phyloP scores from a whole-genome alignment of 2,113 vertebrate genomes.

The Helogale parvula region DNA sequence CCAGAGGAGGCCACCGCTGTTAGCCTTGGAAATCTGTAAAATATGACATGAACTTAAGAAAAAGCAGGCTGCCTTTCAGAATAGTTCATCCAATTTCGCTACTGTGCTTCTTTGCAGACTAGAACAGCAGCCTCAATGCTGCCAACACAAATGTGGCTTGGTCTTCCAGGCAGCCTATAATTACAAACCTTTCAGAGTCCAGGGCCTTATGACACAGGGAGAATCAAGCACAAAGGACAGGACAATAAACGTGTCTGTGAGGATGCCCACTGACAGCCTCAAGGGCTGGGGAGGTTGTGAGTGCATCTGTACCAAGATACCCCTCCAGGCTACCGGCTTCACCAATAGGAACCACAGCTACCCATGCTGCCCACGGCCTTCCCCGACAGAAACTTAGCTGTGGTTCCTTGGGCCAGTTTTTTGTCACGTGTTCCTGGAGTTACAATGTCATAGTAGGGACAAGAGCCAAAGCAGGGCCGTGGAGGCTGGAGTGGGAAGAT shows the following conservation, averaged over 20 bases:
- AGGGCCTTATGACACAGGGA: neutral
- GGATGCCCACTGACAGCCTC: neutral
- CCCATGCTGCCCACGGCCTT: neutral
- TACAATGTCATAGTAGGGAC: neutral
- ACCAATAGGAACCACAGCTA: neutral
- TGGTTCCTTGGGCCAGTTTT: neutral
- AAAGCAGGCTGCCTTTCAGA: slow-evolving; percentile 13
- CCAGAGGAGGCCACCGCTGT: neutral
- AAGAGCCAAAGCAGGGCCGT: neutral
- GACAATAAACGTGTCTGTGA: neutral
- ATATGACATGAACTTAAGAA: neutral
- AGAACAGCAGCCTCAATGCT: neutral
- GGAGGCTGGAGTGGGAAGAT: neutral
- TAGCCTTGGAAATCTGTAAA: neutral
- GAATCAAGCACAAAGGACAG: neutral
- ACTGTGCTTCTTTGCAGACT: neutral
- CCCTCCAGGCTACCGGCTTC: neutral
- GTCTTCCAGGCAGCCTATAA: neutral
- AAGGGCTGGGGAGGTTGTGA: neutral
- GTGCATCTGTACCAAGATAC: neutral
- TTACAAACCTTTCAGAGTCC: neutral
- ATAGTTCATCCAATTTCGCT: neutral
- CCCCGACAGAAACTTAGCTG: neutral
- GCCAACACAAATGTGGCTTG: neutral
- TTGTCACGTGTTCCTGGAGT: neutral